Conservation (phyloP, 2,797 vertebrate genomes). For the Galaxias olidus region DNA sequence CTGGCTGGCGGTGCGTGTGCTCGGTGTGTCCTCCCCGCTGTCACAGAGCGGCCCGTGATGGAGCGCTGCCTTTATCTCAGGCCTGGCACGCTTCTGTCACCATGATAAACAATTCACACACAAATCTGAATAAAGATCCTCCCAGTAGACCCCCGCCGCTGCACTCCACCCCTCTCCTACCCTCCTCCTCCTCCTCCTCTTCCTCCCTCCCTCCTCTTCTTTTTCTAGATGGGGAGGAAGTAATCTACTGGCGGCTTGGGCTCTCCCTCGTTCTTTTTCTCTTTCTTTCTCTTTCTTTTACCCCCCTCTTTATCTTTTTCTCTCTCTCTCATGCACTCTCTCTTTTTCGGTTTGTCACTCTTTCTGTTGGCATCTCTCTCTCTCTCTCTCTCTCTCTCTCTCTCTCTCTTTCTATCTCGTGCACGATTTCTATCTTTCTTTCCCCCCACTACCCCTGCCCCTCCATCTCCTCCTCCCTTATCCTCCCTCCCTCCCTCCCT, state of each 20-base stretch:
- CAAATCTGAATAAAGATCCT: constrained; percentile 99
- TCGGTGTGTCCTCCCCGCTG: constrained; percentile 91
- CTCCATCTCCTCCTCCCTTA: constrained; percentile 40
- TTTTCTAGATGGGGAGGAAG: constrained; percentile 95
- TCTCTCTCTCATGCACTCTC: constrained; percentile 83
- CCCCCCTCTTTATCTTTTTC: constrained; percentile 68
- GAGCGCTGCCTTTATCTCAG: constrained; percentile 98
- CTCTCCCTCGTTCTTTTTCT: constrained; percentile 59
- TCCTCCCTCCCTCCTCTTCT: constrained; percentile 79
- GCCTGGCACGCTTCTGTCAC: constrained; percentile 99
- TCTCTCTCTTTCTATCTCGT: too few species aligned
- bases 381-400: too few species aligned
- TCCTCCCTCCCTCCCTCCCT: constrained; percentile 55
- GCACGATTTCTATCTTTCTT: neutral
- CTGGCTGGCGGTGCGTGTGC: constrained; percentile 31
- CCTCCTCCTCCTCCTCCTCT: constrained; percentile 30
- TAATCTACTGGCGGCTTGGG: constrained; percentile 88
- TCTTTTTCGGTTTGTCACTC: constrained; percentile 67
- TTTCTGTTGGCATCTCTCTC: constrained; percentile 22
- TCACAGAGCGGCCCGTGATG: constrained; percentile 93
- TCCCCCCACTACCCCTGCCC: constrained; percentile 24
- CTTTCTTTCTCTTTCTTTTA: constrained; percentile 16
- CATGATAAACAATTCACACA: constrained; percentile 99
- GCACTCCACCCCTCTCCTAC: constrained; percentile 23
- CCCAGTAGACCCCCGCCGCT: constrained; percentile 85